Evolutionary conservation across 2,888 invertebrate species (phyloP), one percentile per base, ranked within the genome.

Genomic region (Argyra leucocephala): DNA sequence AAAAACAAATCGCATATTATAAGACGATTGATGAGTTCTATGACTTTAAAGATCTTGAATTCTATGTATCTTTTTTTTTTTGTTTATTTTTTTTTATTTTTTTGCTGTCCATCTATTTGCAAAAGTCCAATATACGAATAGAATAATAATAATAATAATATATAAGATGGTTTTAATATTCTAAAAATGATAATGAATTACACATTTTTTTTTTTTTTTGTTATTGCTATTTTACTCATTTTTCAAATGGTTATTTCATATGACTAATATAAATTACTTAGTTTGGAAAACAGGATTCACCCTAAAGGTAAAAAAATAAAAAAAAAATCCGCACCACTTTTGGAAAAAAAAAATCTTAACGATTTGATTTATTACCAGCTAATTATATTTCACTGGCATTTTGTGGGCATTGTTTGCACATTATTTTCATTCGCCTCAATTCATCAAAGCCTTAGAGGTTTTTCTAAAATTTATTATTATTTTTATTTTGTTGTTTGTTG

Each of bases 371-470:
- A 48, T 48, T 48, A 48, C 15, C 48, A 48, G 48, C 48, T 48
- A 48, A 48, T 48, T 48, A 48, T 48, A 48, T 48, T 48, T 48
- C 48, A 48, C 48, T 48, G 48, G 18, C 18, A 48, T 48, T 48
- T 18, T 48, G 7, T 48, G 9, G 37, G 6, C 31, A 7, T 31
- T 31, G 31, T 31, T 31, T 31, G 31, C 12, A 10, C 37, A 3
- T 48, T 48, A 18, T 18, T 48, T 48, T 48, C n/a, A 12, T 48
- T 48, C 2, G 1, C 48, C 31, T 31, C n/a, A 48, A 48, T 48
- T 48, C 18, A 48, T 48, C 48, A 48, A 48, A 48, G 48, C 15
- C 48, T 48, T 5, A 48, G 4, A 48, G 15, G 12, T 12, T 15
- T 48, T 15, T 48, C 15, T 18, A 48, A 48, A 48, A 9, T 31